Evolutionary conservation across 2,113 vertebrate species (phyloP).

Genomic region (Phylloscopus trochiloides): DNA sequence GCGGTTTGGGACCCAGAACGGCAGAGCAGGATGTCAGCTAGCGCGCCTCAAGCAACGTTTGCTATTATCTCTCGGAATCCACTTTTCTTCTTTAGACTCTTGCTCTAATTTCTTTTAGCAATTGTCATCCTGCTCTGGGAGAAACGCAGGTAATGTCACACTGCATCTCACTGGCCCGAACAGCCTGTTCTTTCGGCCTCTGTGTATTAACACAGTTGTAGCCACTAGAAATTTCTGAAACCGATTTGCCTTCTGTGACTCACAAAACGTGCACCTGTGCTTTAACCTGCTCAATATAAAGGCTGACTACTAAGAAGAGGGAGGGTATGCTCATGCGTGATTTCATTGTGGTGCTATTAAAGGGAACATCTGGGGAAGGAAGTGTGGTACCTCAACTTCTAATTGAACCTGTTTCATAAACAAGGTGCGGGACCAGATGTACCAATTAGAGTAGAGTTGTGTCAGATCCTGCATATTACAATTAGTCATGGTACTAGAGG

Average conservation of each 20-base stretch:
- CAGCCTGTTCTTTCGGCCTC: background rate
- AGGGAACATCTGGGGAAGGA: background rate
- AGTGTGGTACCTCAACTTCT: conserved; percentile 26
- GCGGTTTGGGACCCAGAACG: background rate
- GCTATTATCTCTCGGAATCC: background rate
- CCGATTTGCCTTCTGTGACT: background rate
- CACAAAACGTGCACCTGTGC: background rate
- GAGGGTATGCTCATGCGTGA: background rate
- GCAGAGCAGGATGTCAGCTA: background rate
- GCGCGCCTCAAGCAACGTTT: background rate
- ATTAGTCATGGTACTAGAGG: background rate
- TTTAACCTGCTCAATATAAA: background rate
- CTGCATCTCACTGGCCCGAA: background rate
- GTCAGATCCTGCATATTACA: background rate
- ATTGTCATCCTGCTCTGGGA: background rate
- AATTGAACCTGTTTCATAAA: background rate
- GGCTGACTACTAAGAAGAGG: background rate
- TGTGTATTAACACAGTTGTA: background rate
- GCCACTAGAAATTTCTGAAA: background rate
- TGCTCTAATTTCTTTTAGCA: background rate
- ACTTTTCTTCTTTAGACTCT: background rate
- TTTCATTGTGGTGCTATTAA: conserved; percentile 5
- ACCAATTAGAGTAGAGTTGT: background rate
- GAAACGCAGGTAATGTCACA: background rate
- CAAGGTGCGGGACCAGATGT: background rate